A percentile compares a stretch with the other conserved stretches of the same genome.
Conservation (phyloP, 2,113 vertebrate genomes). For the Eublepharis macularius region DNA sequence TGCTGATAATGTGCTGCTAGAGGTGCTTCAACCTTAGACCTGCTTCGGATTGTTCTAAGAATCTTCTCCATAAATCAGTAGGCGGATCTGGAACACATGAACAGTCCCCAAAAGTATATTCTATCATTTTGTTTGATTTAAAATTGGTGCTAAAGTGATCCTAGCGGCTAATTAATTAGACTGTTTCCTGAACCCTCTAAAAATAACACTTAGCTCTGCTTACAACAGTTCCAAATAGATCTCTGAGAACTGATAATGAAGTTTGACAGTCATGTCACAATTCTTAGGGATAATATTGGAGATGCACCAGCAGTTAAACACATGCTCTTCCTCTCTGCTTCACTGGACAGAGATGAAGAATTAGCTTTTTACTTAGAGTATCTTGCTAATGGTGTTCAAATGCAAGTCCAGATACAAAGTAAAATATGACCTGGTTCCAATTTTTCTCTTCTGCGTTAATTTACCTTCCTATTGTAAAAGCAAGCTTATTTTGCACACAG, state of each 20-base stretch:
- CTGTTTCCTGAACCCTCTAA: background rate
- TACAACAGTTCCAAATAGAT: constrained; percentile 45
- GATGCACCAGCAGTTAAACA: constrained; percentile 26
- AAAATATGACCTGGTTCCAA: background rate
- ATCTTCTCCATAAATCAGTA: no score
- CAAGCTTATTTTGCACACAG: background rate
- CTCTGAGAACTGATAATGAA: constrained; percentile 57
- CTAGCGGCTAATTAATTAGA: background rate
- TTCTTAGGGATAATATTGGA: constrained; percentile 54
- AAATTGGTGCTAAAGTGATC: constrained; percentile 4
- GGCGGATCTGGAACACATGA: background rate
- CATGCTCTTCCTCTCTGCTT: background rate
- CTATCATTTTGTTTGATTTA: background rate
- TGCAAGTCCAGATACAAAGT: background rate
- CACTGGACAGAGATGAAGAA: constrained; percentile 35
- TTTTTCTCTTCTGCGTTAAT: background rate
- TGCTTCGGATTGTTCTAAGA: no score
- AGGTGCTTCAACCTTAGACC: no score
- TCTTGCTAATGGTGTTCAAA: constrained; percentile 23
- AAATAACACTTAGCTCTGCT: constrained; percentile 47
- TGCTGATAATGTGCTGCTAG: no score
- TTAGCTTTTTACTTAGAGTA: background rate
- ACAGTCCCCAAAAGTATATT: background rate
- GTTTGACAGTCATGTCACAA: constrained; percentile 64
- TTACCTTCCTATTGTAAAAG: background rate